Percentiles rank a stretch among this genome's conserved stretches.
Conservation (phyloP, 1,140 invertebrate species). For the Ridgeia piscesae region DNA sequence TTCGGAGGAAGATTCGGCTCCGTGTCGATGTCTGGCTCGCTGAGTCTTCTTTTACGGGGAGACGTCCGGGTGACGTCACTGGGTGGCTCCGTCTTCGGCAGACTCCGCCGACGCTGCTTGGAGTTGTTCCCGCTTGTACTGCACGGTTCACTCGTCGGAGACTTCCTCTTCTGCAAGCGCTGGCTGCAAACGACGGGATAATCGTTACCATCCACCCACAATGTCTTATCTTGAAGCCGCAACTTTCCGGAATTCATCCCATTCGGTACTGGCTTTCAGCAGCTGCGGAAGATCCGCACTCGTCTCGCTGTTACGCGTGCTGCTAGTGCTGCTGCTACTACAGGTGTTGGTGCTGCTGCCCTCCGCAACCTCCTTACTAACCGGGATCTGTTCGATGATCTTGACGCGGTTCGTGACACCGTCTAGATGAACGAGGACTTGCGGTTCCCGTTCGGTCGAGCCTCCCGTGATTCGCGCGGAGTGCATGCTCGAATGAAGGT, state of each 20-base stretch:
- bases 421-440: background rate
- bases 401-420: background rate
- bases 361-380: background rate
- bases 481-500: background rate
- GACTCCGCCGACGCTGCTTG: background rate
- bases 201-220: background rate
- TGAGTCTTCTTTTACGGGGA: background rate
- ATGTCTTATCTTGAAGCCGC: background rate
- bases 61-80: background rate
- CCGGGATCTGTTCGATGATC: background rate
- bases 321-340: background rate
- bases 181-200: background rate
- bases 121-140: background rate
- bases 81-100: background rate
- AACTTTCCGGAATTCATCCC: background rate
- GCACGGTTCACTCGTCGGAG: background rate
- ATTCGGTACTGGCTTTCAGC: background rate
- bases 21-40: background rate
- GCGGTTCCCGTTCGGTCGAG: background rate
- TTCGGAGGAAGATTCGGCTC: background rate
- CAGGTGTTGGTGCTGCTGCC: background rate
- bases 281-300: background rate
- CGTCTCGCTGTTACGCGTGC: background rate
- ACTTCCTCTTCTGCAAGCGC: background rate
- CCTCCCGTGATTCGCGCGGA: background rate